Evolutionary conservation across 2,113 vertebrate genomes (phyloP).

Genomic region (Ramphastos sulfuratus): DNA sequence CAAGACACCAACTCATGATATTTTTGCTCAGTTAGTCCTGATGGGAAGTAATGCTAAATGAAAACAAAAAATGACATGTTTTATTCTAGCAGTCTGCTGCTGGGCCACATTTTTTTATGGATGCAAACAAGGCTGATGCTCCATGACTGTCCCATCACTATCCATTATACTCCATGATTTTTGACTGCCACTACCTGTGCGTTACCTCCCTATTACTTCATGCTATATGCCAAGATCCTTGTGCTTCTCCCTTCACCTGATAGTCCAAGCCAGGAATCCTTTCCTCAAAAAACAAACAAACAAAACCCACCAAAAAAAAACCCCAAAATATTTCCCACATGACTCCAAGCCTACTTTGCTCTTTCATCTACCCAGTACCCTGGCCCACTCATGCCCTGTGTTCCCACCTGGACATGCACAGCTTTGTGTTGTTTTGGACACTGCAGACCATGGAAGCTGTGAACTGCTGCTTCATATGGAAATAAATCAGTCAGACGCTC

Average conservation of each 20-base stretch:
- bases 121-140: background rate
- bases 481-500: background rate
- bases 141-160: background rate
- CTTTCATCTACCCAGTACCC: background rate
- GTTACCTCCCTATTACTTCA: background rate
- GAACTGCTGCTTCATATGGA: background rate
- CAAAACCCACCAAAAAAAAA: no score
- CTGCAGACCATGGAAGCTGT: background rate
- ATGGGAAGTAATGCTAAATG: background rate
- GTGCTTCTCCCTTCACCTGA: background rate
- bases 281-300: background rate
- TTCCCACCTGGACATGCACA: background rate
- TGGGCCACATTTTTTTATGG: background rate
- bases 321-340: background rate
- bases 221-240: background rate
- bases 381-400: background rate
- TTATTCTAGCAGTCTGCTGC: background rate
- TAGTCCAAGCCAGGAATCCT: background rate
- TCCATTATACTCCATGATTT: background rate
- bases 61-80: background rate
- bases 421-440: background rate
- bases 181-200: rapidly evolving
- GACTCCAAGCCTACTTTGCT: background rate
- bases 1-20: background rate
- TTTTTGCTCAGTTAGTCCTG: background rate